Percentiles rank a stretch among this genome's conserved stretches.
phyloP scores from a whole-genome alignment of 2,888 invertebrate genomes.

The Petrophora chlorosata region DNA sequence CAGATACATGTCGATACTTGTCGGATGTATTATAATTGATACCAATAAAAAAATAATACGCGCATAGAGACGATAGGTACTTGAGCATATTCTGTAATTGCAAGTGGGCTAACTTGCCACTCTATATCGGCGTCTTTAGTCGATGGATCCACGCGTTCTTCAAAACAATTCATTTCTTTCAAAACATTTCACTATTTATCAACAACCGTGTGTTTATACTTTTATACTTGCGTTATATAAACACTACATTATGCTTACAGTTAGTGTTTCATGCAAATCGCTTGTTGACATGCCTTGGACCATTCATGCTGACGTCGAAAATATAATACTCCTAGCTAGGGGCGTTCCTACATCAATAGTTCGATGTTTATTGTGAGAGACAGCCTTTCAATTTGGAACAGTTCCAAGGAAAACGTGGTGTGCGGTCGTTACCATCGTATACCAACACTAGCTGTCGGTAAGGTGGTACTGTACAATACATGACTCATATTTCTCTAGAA shows the following conservation, averaged over 20 bases:
- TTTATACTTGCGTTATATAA: constrained; percentile 47
- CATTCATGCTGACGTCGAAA: constrained; percentile 15
- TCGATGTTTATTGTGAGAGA: constrained; percentile 32
- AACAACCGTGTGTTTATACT: constrained; percentile 55
- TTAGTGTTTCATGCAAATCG: constrained; percentile 30
- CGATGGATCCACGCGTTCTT: constrained; percentile 59
- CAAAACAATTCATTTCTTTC: constrained; percentile 37
- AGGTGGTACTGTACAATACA: too few relatives aligned
- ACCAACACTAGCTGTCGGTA: constrained; percentile 38
- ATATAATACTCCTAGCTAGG: constrained; percentile 11
- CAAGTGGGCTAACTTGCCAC: constrained; percentile 11
- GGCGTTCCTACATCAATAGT: constrained; percentile 12
- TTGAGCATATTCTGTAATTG: not conserved
- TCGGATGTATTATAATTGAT: constrained; percentile 1
- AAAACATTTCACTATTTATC: constrained; percentile 66
- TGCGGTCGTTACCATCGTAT: constrained; percentile 55
- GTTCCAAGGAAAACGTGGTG: constrained; percentile 62
- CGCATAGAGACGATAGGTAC: not conserved
- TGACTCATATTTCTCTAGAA: constrained; percentile 32
- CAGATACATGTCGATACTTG: constrained; percentile 15
- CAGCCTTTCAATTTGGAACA: constrained; percentile 51
- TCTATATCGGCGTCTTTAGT: constrained; percentile 16
- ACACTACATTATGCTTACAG: constrained; percentile 48
- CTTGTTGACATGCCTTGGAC: constrained; percentile 27
- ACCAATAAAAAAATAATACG: not conserved